Conservation (phyloP, 2,888 invertebrate species). For the Hybos culiciformis region DNA sequence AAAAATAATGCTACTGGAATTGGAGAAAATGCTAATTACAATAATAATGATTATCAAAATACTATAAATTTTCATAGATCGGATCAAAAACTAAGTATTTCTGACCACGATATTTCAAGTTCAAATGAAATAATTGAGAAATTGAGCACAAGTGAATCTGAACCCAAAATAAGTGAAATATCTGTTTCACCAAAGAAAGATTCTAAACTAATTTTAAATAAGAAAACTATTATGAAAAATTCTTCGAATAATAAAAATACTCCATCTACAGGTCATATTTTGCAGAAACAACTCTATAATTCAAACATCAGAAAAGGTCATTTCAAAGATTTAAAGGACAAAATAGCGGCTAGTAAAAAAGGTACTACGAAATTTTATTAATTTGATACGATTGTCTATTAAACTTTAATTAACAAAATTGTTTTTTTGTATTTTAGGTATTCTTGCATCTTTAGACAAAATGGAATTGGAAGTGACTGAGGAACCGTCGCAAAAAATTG, state of each 20-base stretch:
- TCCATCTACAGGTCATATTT: background rate
- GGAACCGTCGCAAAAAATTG: constrained; percentile 36
- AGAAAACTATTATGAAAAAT: background rate
- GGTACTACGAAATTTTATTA: no score
- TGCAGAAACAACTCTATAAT: constrained; percentile 18
- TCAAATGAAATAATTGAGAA: no score
- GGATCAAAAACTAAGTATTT: no score
- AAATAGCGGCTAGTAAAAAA: constrained; percentile 38
- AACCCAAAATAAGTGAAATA: no score
- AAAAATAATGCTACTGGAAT: background rate
- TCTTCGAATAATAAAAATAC: background rate
- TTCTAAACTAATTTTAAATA: no score
- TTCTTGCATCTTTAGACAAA: constrained; percentile 46
- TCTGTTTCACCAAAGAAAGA: no score
- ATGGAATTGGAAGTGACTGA: constrained; percentile 37
- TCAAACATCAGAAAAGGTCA: constrained; percentile 34
- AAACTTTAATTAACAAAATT: background rate
- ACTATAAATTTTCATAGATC: no score
- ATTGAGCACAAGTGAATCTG: no score
- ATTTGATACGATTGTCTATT: background rate
- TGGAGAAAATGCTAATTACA: constrained; percentile 1
- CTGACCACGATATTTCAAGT: no score
- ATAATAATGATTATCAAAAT: constrained; percentile 4
- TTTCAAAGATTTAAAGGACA: constrained; percentile 43
- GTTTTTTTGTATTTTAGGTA: constrained; percentile 18